Conservation (phyloP, 2,797 vertebrate species). For the Momotus momota region DNA sequence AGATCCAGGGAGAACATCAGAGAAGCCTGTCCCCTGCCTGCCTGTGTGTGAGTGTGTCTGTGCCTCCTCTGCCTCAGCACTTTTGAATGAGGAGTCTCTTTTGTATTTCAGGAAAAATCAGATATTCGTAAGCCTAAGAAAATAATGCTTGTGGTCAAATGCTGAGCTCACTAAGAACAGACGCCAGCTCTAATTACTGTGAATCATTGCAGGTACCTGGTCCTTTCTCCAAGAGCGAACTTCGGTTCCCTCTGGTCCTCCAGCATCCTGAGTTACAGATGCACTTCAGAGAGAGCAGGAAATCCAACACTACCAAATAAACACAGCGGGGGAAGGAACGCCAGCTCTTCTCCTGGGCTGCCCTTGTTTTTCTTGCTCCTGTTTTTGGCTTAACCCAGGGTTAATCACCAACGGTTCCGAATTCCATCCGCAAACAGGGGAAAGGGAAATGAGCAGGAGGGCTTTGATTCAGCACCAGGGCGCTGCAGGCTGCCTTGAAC, state of each 20-base stretch:
- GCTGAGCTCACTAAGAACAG: neutral
- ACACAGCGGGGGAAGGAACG: rapidly evolving
- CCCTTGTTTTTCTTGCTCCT: neutral
- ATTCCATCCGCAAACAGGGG: neutral
- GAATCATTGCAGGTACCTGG: neutral
- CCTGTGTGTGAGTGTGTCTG: neutral
- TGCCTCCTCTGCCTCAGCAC: neutral
- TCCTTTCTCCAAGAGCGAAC: neutral
- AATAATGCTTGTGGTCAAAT: neutral
- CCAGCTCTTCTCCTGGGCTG: neutral
- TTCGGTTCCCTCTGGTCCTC: neutral
- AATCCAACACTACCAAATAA: neutral
- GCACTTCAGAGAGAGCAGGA: neutral
- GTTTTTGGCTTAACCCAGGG: neutral
- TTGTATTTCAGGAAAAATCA: neutral
- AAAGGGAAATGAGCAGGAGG: constrained; percentile 35
- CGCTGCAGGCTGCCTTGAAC: neutral
- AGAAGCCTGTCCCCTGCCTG: neutral
- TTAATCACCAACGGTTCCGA: neutral
- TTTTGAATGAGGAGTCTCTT: neutral
- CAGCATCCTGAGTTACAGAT: neutral
- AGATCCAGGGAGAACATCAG: neutral
- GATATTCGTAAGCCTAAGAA: neutral
- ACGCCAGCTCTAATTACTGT: neutral
- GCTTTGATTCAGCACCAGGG: neutral